Percentiles rank a stretch among this genome's conserved stretches.
These are phyloP conservation scores for Drosophila mimica DNA, from an alignment of 2,888 invertebrate species.

Conservation along the genomic window DNA sequence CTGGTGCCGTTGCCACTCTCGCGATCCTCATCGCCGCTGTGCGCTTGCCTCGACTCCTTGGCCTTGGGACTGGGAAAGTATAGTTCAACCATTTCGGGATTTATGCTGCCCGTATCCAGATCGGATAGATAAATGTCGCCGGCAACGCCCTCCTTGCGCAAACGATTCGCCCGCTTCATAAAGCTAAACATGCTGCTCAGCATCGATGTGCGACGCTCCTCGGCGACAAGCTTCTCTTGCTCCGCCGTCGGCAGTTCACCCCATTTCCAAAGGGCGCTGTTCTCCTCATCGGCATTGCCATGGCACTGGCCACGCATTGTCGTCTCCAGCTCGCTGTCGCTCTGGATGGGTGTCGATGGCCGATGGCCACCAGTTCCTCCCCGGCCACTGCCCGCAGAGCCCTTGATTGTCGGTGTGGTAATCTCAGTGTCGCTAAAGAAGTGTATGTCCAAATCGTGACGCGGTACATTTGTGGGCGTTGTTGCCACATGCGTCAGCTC, in stretches of 20 bases:
- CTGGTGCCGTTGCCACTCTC: constrained; percentile 99
- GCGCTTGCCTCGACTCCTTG: constrained; percentile 53
- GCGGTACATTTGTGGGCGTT: constrained; percentile 68
- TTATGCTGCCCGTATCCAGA: constrained; percentile 92
- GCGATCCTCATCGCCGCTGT: constrained; percentile 92
- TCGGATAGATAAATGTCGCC: constrained; percentile 97
- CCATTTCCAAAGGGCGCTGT: constrained; percentile 92
- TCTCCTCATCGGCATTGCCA: constrained; percentile 70
- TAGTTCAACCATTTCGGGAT: constrained; percentile 95
- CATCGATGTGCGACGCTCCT: constrained; percentile 87
- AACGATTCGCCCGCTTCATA: constrained; percentile 91
- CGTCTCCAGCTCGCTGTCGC: constrained; percentile 96
- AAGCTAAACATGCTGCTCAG: constrained; percentile 96
- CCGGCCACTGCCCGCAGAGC: constrained; percentile 87
- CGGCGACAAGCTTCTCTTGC: constrained; percentile 70
- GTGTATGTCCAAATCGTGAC: constrained; percentile 89
- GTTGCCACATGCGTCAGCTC: constrained; percentile 83
- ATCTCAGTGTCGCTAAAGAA: constrained; percentile 98
- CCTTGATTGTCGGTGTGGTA: constrained; percentile 87
- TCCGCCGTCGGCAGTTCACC: constrained; percentile 90
- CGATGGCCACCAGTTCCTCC: constrained; percentile 86
- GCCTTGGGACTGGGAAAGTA: constrained; percentile 89
- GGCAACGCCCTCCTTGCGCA: constrained; percentile 86
- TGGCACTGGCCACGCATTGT: constrained; percentile 85
- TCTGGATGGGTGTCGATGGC: constrained; percentile 94